phyloP scores from a whole-genome alignment of 2,888 invertebrate genomes.

The Rhingia campestris region DNA sequence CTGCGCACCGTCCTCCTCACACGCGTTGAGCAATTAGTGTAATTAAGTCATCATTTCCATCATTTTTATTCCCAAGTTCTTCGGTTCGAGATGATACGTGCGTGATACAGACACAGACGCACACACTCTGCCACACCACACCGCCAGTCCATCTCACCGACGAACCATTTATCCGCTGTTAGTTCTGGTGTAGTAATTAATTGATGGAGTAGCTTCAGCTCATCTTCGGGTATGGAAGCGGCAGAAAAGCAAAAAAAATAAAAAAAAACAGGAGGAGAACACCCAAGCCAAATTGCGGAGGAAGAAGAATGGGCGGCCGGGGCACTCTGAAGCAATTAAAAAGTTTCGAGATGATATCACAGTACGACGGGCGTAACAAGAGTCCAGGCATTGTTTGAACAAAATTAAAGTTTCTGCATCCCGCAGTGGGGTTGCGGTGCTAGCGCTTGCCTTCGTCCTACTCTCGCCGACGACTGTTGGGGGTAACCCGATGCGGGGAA shows the following conservation, averaged over 20 bases:
- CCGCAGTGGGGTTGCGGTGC: conserved; percentile 14
- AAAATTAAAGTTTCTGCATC: conserved; percentile 69
- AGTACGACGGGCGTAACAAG: conserved; percentile 68
- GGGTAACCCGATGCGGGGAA: conserved; percentile 29
- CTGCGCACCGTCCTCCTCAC: conserved; percentile 35
- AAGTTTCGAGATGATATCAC: conserved; percentile 70
- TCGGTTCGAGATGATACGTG: conserved; percentile 52
- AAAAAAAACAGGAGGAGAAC: conserved; percentile 1
- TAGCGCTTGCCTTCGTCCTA: conserved; percentile 41
- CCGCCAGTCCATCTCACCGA: conserved; percentile 4
- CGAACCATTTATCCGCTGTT: conserved; percentile 68
- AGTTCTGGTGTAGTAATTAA: conserved; percentile 66
- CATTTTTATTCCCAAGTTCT: conserved; percentile 63
- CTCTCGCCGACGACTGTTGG: conserved; percentile 1
- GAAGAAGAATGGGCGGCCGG: no score
- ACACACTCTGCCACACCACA: background rate
- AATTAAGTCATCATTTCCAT: conserved; percentile 74
- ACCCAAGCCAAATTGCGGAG: background rate
- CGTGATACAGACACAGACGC: conserved; percentile 47
- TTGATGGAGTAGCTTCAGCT: conserved; percentile 56
- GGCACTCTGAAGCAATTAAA: conserved; percentile 64
- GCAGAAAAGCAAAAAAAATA: background rate
- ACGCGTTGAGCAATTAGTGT: conserved; percentile 73
- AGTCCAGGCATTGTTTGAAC: conserved; percentile 72
- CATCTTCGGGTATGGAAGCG: conserved; percentile 28